Evolutionary conservation across 2,888 invertebrate genomes (phyloP).

Genomic region (Lithophane ornitopus): DNA sequence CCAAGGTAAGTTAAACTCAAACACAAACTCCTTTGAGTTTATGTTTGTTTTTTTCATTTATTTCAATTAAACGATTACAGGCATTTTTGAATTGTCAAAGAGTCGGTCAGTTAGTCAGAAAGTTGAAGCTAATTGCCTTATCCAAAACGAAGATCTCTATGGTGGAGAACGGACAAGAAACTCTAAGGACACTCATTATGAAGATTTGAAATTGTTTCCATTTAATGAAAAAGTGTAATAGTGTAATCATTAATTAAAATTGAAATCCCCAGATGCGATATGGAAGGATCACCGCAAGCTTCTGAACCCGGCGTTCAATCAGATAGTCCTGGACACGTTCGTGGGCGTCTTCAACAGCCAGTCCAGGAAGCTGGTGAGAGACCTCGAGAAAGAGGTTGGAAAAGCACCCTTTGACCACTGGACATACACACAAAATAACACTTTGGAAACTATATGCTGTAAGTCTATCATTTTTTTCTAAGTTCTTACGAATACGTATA

Average conservation of each 20-base stretch:
- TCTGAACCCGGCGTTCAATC: slow-evolving; percentile 79
- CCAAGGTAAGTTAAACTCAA: neutral
- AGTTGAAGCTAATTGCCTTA: too few relatives aligned
- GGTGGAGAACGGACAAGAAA: too few relatives aligned
- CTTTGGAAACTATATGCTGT: slow-evolving; percentile 83
- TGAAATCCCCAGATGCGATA: slow-evolving; percentile 69
- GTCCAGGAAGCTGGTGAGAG: slow-evolving; percentile 73
- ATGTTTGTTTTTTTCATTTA: too few relatives aligned
- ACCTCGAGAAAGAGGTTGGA: slow-evolving; percentile 24
- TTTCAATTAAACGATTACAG: too few relatives aligned
- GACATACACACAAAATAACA: slow-evolving; percentile 78
- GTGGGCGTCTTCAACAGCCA: slow-evolving; percentile 78
- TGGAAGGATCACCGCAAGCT: slow-evolving; percentile 80
- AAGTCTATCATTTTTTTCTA: slow-evolving; percentile 60
- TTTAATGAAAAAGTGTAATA: neutral
- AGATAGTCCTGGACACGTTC: slow-evolving; percentile 75
- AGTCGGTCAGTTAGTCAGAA: too few relatives aligned
- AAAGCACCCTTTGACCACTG: slow-evolving; percentile 80
- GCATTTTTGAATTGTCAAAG: too few relatives aligned
- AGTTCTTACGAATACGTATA: neutral
- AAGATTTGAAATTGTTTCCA: too few relatives aligned
- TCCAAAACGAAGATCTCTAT: too few relatives aligned
- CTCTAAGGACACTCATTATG: too few relatives aligned
- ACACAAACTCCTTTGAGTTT: too few relatives aligned
- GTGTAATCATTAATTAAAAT: neutral